Evolutionary conservation across 2,113 vertebrate genomes (phyloP).

Genomic region (Crotalus helleri): DNA sequence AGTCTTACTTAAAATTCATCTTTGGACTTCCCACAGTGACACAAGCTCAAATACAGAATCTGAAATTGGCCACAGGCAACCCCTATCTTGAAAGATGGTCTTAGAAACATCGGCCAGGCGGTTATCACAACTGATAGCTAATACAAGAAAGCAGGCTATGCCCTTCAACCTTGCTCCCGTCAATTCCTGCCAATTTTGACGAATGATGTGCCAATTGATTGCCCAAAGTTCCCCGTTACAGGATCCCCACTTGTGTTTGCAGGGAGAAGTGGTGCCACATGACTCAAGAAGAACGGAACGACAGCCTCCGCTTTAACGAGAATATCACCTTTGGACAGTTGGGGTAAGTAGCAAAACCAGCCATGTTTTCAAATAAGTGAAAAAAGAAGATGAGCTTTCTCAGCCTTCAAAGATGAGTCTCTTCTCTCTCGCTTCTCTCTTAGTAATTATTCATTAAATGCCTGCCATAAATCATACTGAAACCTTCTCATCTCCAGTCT

Average conservation of each 20-base stretch:
- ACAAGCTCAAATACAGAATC: neutral
- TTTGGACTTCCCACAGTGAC: neutral
- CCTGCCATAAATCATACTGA: neutral
- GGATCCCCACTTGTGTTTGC: slow-evolving; percentile 42
- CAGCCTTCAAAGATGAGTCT: neutral
- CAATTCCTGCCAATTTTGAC: neutral
- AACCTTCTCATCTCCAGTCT: neutral
- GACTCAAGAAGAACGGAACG: slow-evolving; percentile 90
- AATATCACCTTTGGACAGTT: slow-evolving; percentile 97
- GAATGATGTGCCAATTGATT: neutral
- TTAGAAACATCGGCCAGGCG: neutral
- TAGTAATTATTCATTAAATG: neutral
- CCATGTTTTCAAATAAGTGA: too few species aligned
- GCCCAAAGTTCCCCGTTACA: neutral
- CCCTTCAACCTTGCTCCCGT: too few species aligned
- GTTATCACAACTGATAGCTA: neutral
- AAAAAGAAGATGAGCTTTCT: neutral
- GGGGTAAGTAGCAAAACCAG: slow-evolving; percentile 72
- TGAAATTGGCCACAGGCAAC: neutral
- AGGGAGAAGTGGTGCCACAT: slow-evolving; percentile 99
- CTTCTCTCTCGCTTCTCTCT: neutral
- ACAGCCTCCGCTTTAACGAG: slow-evolving; percentile 91
- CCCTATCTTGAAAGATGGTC: too few species aligned
- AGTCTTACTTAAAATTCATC: neutral
- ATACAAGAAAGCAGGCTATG: neutral